Base-by-base conservation (phyloP, 2,113 vertebrate species). In the Cercopithecus mona region DNA sequence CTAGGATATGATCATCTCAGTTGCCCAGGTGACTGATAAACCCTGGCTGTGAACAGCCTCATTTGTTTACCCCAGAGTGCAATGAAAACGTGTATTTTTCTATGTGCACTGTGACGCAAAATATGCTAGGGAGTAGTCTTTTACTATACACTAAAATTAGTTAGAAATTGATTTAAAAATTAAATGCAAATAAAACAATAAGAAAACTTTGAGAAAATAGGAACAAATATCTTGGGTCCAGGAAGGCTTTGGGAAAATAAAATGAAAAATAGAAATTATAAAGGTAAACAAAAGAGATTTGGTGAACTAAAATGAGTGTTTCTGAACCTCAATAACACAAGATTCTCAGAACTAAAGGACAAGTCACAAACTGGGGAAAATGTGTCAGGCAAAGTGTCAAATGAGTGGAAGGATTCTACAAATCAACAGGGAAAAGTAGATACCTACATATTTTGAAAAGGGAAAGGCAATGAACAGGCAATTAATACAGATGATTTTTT, bases 261-360 rank as follows among this genome's bases (percentile, higher is more conserved):
- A 83, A 86, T 61, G 38, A 68, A 96, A 84, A 2, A n/a, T 52
- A 86, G n/a, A 96, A 73, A 27, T 92, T 91, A 25, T 83, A 83
- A 75, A 50, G 45, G 38, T 48, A 94, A 96, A 73, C 30, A 70
- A 79, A 93, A 55, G 73, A 68, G n/a, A 43, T 73, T 48, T 64
- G 70, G 52, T 84, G 23, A 92, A 32, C 27, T 88, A 52, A 78
- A 61, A 50, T 78, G 57, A 95, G 82, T 20, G 43, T 85, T 89
- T 80, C 79, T 91, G n/a, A 79, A 73, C 11, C 45, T 81, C 35
- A 66, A 2, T 25, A 75, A 12, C 16, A 87, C 2, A 61, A 72
- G 17, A 61, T 20, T 16, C 45, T 72, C 11, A 68, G 35, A 80
- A 68, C 75, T 32, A 66, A 76, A 86, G 17, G 9, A 6, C 68